phyloP scores from a whole-genome alignment of 2,888 invertebrate species.

The Dynastes tityus region DNA sequence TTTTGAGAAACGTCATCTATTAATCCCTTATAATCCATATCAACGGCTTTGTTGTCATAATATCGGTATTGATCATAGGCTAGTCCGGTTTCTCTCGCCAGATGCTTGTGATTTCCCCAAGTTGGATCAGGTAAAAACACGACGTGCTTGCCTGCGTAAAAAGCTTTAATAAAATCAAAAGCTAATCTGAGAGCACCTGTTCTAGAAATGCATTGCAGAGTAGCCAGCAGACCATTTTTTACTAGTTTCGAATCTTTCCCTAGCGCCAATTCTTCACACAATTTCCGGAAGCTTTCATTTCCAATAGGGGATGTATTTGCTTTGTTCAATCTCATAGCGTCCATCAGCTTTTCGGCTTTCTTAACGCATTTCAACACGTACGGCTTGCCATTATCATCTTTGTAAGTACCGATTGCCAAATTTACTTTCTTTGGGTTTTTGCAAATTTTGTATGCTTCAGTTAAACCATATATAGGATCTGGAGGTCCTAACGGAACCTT shows the following conservation, averaged over 20 bases:
- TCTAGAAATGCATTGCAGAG: slow-evolving; percentile 75
- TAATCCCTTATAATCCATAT: slow-evolving; percentile 78
- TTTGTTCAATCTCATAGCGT: slow-evolving; percentile 72
- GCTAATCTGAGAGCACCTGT: slow-evolving; percentile 79
- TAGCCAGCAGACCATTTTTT: slow-evolving; percentile 66
- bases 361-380: slow-evolving; percentile 76
- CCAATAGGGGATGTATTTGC: slow-evolving; percentile 79
- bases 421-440: slow-evolving; percentile 80
- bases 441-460: slow-evolving; percentile 79
- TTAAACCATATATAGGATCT: slow-evolving; percentile 80
- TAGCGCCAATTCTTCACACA: slow-evolving; percentile 74
- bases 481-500: slow-evolving; percentile 76
- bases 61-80: slow-evolving; percentile 77
- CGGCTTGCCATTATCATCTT: slow-evolving; percentile 80
- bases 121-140: slow-evolving; percentile 78
- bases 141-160: slow-evolving; percentile 73
- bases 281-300: slow-evolving; percentile 66
- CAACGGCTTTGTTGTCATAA: slow-evolving; percentile 78
- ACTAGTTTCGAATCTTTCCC: slow-evolving; percentile 73
- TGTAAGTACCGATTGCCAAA: slow-evolving; percentile 77
- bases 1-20: slow-evolving; percentile 81
- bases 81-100: slow-evolving; percentile 77
- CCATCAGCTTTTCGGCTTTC: slow-evolving; percentile 74
- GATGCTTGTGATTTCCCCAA: slow-evolving; percentile 81
- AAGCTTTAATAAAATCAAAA: slow-evolving; percentile 74